phyloP scores from a whole-genome alignment of 2,113 vertebrate species.

The Chaetops frenatus region DNA sequence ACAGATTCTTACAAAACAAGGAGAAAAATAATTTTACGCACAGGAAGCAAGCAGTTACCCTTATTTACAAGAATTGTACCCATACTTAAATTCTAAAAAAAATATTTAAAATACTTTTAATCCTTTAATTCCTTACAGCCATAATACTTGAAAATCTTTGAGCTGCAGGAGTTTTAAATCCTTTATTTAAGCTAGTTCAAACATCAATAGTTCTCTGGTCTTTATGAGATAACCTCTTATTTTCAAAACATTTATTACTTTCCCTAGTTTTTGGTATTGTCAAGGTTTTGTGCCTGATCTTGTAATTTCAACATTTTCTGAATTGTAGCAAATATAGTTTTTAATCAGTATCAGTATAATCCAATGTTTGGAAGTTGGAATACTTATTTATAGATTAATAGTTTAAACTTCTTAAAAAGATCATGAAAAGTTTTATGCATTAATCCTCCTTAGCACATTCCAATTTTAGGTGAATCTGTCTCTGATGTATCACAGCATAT shows the following conservation, averaged over 20 bases:
- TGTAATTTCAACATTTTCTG: not conserved
- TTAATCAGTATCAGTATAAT: not conserved
- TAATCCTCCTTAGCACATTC: constrained; percentile 12
- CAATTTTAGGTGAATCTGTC: not conserved
- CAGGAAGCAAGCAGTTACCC: not conserved
- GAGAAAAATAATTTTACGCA: not conserved
- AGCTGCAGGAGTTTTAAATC: constrained; percentile 18
- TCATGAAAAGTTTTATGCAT: not conserved
- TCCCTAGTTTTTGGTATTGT: not conserved
- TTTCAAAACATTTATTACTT: not conserved
- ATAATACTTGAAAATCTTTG: constrained; percentile 33
- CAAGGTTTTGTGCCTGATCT: not conserved
- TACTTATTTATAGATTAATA: not conserved
- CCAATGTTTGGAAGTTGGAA: not conserved
- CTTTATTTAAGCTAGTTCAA: constrained; percentile 21
- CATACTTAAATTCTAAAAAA: not conserved
- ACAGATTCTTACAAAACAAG: not conserved
- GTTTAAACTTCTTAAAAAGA: constrained; percentile 18
- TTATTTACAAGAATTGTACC: not conserved
- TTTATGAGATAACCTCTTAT: not conserved
- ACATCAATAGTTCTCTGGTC: not conserved
- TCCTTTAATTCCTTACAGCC: constrained; percentile 31
- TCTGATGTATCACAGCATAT: not conserved
- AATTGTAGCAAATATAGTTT: not conserved
- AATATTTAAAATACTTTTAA: not conserved